Evolutionary conservation across 2,113 vertebrate genomes (phyloP), one percentile per base, ranked within the genome.

Genomic region (Antechinus stuartii): DNA sequence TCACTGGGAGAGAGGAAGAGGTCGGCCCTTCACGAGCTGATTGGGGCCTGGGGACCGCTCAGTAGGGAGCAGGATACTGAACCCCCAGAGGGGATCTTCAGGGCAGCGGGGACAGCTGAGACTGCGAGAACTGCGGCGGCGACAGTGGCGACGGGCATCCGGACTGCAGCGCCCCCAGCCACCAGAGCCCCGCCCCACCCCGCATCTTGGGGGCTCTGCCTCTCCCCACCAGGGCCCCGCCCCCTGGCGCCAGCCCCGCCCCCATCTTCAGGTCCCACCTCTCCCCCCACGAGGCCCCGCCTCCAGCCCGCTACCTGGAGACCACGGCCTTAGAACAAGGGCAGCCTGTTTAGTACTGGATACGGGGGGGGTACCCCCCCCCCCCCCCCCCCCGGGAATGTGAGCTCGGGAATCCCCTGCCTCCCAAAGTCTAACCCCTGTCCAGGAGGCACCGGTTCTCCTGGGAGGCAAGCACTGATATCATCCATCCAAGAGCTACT

Each of bases 91-190:
- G 68, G 68, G 94, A 94, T 95, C 93, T 22, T 84, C 57, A 94
- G 94, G 93, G 91, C 54, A 35, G 93, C 54, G 90, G 97, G 97
- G 94, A 96, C 97, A 97, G 95, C 93, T 0, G 96, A 91, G 35
- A 84, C n/a, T 84, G 55, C 84, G 92, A 76, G 96, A 90, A 76
- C 42, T 95, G 95, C 93, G 96, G 98, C 97, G 35, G 96, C 90
- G 91, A 92, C 95, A 7, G 97, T 55, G 94, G 96, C 91, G 96
- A 92, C 0, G 54, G 2, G 92, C 95, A 84, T 94, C 96, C 94
- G 26, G 97, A 96, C 97, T 97, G 98, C 98, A 91, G 97, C 93
- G 95, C 97, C 98, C 97, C 97, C 97, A 95, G 97, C 96, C 8
- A 93, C 92, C 1, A 90, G 95, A 97, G 98, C 98, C 96, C 97